Percentiles rank a stretch among this genome's conserved stretches.
phyloP scores from a whole-genome alignment of 1,140 invertebrate genomes.

The Drosophila gunungcola region DNA sequence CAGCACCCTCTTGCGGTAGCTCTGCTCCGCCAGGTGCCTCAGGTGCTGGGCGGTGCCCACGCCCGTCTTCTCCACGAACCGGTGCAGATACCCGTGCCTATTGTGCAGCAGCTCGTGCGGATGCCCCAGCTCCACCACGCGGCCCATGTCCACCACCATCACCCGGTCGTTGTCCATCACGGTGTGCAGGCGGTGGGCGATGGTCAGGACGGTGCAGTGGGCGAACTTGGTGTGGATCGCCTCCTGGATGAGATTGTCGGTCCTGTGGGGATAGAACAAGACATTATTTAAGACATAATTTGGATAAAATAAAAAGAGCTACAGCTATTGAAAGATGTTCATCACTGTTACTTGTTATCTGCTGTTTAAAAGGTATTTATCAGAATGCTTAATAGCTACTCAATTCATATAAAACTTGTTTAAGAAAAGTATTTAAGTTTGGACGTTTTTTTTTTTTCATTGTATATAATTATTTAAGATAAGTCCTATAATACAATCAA shows the following conservation, averaged over 20 bases:
- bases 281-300: neutral
- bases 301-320: no score
- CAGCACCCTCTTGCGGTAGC: slow-evolving; percentile 69
- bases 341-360: no score
- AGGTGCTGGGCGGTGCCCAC: slow-evolving; percentile 66
- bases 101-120: slow-evolving; percentile 89
- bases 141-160: slow-evolving; percentile 90
- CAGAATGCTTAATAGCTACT: no score
- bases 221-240: slow-evolving; percentile 90
- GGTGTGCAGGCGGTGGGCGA: slow-evolving; percentile 93
- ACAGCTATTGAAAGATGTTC: no score
- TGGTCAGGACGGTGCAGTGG: slow-evolving; percentile 92
- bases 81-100: slow-evolving; percentile 85
- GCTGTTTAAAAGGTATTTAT: no score
- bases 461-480: neutral
- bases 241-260: slow-evolving; percentile 90
- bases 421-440: no score
- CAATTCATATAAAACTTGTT: no score
- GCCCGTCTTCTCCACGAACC: slow-evolving; percentile 78
- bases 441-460: neutral
- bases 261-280: slow-evolving; percentile 76
- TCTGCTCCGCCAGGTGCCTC: slow-evolving; percentile 68
- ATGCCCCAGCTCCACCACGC: slow-evolving; percentile 89
- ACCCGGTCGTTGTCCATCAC: slow-evolving; percentile 92
- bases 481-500: neutral